Evolutionary conservation across 2,113 vertebrate species (phyloP), one percentile per base, ranked within the genome.

Genomic region (Tetraodon nigroviridis): DNA sequence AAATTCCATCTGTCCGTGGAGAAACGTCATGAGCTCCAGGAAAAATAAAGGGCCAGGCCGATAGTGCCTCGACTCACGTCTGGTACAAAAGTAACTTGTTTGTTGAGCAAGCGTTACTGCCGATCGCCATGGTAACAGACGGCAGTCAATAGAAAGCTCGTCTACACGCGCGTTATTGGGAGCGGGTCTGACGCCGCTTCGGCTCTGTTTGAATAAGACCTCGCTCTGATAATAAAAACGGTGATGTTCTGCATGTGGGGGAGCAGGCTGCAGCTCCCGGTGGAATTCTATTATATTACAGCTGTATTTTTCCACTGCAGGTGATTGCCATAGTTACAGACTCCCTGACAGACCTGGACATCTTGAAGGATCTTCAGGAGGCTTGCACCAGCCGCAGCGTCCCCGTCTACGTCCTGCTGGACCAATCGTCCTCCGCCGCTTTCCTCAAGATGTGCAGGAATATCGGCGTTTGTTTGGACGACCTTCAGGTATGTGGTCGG

Each of bases 271-370:
- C 69, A 41, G 71, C 73, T 53, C 58, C 22, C 61, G 72, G 76
- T 70, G 51, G 63, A 84, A 81, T 80, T 76, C 64, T 75, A 69
- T 83, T 79, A 54, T 77, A 77, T 79, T 76, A 73, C 69, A 56
- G 67, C 75, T 81, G 74, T 72, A 66, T 78, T 84, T 78, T 86
- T 76, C 79, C 82, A 62, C 81, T 80, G 71, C 85, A 99, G 97
- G 93, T 98, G 68, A 97, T 99, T 53, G 96, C 97, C 8, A 89
- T 99, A 75, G 97, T 97, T 68, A 97, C 97, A 84, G 97, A 99
- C 77, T 91, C 90, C 58, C 94, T 99, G 82, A 98, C 97, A 15
- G 97, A 99, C 74, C 90, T 91, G 2, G 97, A 99, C 79, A 92
- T 99, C 81, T 97, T 99, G 44, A 81, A 87, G 75, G 97, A 99